Evolutionary conservation across 30 jellyfish, hydroid and myxozoan genomes (phyloP).

Genomic region (Pelagia noctiluca): DNA sequence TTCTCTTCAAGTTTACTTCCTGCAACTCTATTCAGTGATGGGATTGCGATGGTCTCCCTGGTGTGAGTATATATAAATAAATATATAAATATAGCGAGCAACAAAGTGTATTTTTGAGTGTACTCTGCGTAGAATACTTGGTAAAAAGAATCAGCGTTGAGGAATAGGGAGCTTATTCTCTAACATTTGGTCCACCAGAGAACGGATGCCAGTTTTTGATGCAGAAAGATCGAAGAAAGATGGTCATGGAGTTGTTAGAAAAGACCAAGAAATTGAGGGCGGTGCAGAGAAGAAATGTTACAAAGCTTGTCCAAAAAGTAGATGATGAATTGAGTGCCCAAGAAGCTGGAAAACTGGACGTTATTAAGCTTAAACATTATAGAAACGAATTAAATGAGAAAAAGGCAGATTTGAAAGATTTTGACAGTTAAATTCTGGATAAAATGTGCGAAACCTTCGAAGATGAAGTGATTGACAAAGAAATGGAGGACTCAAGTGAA

Average conservation of each 20-base stretch:
- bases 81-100: background rate
- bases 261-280: conserved; percentile 8
- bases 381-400: conserved; percentile 3
- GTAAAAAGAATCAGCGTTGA: too few relatives aligned
- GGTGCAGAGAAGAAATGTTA: conserved; percentile 14
- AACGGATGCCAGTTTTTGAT: too few relatives aligned
- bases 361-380: background rate
- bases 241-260: conserved; percentile 7
- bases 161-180: too few relatives aligned
- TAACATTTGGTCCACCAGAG: too few relatives aligned
- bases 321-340: background rate
- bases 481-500: conserved; percentile 16
- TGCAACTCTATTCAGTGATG: too few relatives aligned
- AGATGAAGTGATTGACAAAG: background rate
- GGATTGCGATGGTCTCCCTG: too few relatives aligned
- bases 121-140: too few relatives aligned
- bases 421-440: conserved; percentile 7
- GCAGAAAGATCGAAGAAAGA: too few relatives aligned
- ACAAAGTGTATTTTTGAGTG: too few relatives aligned
- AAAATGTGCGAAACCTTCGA: background rate
- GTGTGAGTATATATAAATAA: background rate
- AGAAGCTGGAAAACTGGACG: background rate
- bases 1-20: too few relatives aligned
- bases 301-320: conserved; percentile 9
- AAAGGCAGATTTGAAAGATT: background rate